Percentiles rank a stretch among this genome's conserved stretches.
phyloP scores from a whole-genome alignment of 2,797 vertebrate genomes.

The Galagoides demidoff region DNA sequence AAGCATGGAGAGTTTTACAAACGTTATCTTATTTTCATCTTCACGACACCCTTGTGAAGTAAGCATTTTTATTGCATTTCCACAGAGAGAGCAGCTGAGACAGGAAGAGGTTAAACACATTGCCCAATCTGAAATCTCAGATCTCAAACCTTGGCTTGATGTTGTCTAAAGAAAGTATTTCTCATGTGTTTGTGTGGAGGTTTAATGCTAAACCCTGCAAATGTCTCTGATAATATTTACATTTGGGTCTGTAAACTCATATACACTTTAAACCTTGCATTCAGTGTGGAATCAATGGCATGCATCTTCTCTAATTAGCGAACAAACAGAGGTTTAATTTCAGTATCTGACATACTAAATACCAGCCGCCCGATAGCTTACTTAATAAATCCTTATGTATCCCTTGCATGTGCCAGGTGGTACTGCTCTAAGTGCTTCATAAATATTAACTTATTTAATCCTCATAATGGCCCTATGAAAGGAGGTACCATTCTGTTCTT shows the following conservation, averaged over 20 bases:
- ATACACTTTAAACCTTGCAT: conserved; percentile 6
- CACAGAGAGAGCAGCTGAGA: conserved; percentile 32
- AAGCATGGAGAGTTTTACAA: conserved; percentile 59
- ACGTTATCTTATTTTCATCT: conserved; percentile 70
- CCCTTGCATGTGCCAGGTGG: neutral
- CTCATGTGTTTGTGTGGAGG: neutral
- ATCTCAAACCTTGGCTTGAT: neutral
- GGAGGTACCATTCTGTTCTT: neutral
- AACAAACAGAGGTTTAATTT: neutral
- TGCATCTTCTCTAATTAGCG: conserved; percentile 16
- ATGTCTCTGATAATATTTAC: conserved; percentile 45
- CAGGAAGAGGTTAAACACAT: neutral
- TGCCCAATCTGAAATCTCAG: conserved; percentile 33
- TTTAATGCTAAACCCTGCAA: neutral
- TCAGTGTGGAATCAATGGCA: neutral
- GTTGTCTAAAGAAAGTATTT: conserved; percentile 32
- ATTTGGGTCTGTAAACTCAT: neutral
- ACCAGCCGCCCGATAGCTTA: neutral
- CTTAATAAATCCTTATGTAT: neutral
- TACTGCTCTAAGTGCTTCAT: neutral
- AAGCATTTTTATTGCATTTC: conserved; percentile 37
- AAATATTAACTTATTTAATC: conserved; percentile 42
- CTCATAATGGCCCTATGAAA: neutral
- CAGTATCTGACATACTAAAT: neutral
- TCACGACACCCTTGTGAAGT: conserved; percentile 52